Conservation (phyloP, 2,113 vertebrate genomes). For the Stigmatopora argus region DNA sequence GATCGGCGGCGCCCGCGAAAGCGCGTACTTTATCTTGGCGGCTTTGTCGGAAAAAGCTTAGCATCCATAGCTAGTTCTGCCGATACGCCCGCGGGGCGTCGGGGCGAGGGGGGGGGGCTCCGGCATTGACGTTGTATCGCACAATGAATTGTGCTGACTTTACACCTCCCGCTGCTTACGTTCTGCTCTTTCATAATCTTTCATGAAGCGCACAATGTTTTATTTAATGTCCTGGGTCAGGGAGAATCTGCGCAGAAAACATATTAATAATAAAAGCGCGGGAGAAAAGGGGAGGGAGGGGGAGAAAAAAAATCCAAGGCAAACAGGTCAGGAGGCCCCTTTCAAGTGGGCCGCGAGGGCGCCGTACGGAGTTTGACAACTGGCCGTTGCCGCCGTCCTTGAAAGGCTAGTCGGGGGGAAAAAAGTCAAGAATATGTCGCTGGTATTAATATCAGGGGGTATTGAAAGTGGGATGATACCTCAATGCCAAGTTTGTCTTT, state of each 20-base stretch:
- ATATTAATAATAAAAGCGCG: conserved; percentile 81
- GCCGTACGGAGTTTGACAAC: conserved; percentile 81
- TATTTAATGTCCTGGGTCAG: conserved; percentile 99
- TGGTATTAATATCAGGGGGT: not conserved
- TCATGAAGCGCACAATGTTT: conserved; percentile 98
- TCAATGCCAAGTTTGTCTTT: no score
- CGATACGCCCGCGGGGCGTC: conserved; percentile 89
- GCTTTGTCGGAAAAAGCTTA: conserved; percentile 99
- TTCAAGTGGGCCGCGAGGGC: conserved; percentile 76
- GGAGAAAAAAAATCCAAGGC: conserved; percentile 56
- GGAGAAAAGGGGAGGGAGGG: conserved; percentile 42
- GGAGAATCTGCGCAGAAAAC: conserved; percentile 92
- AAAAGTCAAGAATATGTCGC: not conserved
- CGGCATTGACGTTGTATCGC: conserved; percentile 90
- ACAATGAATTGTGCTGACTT: conserved; percentile 87
- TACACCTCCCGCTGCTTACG: conserved; percentile 94
- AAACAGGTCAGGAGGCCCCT: conserved; percentile 77
- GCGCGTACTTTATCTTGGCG: conserved; percentile 99
- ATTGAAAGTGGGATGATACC: no score
- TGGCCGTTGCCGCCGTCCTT: conserved; percentile 53
- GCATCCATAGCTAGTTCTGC: conserved; percentile 95
- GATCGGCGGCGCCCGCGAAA: conserved; percentile 99
- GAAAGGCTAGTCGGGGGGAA: conserved; percentile 49
- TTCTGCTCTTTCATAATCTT: conserved; percentile 95
- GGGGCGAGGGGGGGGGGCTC: conserved; percentile 74